A percentile compares a stretch with the other conserved stretches of the same genome.
Conservation (phyloP, 2,797 vertebrate genomes). For the Pogonophryne albipinna region DNA sequence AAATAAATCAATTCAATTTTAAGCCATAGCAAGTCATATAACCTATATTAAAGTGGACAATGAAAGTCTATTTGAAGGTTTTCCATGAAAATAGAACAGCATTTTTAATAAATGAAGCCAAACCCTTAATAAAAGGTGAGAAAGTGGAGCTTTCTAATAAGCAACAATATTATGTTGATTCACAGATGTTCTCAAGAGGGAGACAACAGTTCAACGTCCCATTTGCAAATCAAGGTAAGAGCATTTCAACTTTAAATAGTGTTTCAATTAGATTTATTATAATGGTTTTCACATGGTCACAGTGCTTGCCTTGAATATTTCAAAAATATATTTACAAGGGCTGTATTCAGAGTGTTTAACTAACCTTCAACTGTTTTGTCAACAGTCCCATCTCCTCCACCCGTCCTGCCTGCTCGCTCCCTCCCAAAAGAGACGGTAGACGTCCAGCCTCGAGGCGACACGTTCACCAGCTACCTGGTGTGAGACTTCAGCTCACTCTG, state of each 20-base stretch:
- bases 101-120: background rate
- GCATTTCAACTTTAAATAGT: background rate
- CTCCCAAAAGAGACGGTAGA: background rate
- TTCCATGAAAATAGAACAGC: background rate
- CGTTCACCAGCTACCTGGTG: constrained; percentile 60
- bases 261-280: background rate
- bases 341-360: background rate
- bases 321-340: background rate
- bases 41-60: background rate
- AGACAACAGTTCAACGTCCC: constrained; percentile 40
- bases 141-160: background rate
- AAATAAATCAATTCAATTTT: too few species aligned
- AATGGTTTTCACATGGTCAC: background rate
- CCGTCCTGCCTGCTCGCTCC: background rate
- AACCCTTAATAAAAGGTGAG: background rate
- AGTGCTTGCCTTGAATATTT: background rate
- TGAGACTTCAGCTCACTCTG: constrained; percentile 21
- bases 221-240: constrained; percentile 58
- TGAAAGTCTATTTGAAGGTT: background rate
- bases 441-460: constrained; percentile 42
- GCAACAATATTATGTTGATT: background rate
- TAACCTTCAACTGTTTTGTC: constrained; percentile 20
- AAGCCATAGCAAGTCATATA: background rate
- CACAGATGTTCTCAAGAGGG: constrained; percentile 48
- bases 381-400: constrained; percentile 8